Conservation (phyloP, 2,797 vertebrate species). For the Toxotes lorentzi region DNA sequence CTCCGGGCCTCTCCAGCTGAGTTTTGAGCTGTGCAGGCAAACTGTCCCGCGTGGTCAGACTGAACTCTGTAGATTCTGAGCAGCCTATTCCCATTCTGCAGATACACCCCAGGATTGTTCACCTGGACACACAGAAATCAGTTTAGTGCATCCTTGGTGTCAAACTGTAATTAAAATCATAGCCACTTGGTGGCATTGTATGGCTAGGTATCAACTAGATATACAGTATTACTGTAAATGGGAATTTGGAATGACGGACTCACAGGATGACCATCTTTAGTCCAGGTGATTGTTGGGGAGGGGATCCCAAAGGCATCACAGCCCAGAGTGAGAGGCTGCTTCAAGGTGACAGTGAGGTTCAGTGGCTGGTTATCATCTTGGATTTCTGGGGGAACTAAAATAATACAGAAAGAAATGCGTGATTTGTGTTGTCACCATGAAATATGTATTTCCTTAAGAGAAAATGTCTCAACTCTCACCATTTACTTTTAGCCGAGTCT, state of each 20-base stretch:
- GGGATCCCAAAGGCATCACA: slow-evolving; percentile 89
- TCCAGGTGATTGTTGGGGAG: slow-evolving; percentile 87
- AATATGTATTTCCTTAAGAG: not conserved
- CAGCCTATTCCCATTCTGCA: slow-evolving; percentile 84
- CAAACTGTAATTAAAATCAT: slow-evolving; percentile 35
- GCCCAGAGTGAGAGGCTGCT: slow-evolving; percentile 88
- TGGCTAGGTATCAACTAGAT: slow-evolving; percentile 46
- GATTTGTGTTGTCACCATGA: not conserved
- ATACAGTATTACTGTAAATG: not conserved
- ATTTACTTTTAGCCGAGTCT: slow-evolving; percentile 87
- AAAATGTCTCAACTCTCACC: slow-evolving; percentile 76
- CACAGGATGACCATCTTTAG: slow-evolving; percentile 87
- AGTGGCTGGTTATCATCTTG: slow-evolving; percentile 80
- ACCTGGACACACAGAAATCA: slow-evolving; percentile 67
- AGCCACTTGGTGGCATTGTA: slow-evolving; percentile 78
- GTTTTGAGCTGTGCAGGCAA: slow-evolving; percentile 87
- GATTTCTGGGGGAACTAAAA: slow-evolving; percentile 89
- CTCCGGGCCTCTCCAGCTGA: slow-evolving; percentile 83
- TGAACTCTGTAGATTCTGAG: slow-evolving; percentile 88
- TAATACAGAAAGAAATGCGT: slow-evolving; percentile 18
- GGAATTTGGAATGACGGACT: slow-evolving; percentile 58
- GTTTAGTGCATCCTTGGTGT: slow-evolving; percentile 1
- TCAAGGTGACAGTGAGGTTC: slow-evolving; percentile 87
- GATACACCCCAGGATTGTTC: slow-evolving; percentile 76
- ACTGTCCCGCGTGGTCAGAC: slow-evolving; percentile 86